Evolutionary conservation across 2,888 invertebrate genomes (phyloP).

Genomic region (Theretra japonica): DNA sequence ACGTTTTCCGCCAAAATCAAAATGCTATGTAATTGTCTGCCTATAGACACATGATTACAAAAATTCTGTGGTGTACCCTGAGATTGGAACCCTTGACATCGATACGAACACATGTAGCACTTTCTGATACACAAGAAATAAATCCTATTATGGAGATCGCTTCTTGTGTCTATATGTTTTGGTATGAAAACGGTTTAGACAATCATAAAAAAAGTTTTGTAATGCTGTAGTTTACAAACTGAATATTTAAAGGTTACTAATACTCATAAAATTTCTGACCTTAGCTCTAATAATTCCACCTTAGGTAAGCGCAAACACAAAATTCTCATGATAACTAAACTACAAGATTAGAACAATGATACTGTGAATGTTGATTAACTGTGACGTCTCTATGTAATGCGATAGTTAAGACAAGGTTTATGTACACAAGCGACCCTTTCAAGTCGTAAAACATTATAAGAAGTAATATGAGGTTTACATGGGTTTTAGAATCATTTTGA

Average conservation of each 20-base stretch:
- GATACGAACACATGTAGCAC: no score
- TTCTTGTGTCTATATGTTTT: no score
- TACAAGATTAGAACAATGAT: background rate
- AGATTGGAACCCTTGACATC: background rate
- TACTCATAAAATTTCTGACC: no score
- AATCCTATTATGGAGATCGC: no score
- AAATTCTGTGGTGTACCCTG: background rate
- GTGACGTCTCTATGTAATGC: background rate
- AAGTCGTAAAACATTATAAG: background rate
- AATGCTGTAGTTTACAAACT: no score
- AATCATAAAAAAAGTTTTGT: no score
- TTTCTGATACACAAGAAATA: no score
- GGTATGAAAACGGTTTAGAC: no score
- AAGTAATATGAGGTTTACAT: background rate
- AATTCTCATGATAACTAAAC: background rate
- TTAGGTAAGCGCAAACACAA: no score
- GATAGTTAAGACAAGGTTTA: slow-evolving; percentile 3
- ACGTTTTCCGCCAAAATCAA: background rate
- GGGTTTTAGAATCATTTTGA: no score
- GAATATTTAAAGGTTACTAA: no score
- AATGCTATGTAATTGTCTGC: background rate
- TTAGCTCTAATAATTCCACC: no score
- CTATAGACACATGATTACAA: background rate
- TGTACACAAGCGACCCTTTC: background rate
- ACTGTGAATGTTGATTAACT: background rate